Evolutionary conservation across 2,113 vertebrate genomes (phyloP).

Genomic region (Otis tarda): DNA sequence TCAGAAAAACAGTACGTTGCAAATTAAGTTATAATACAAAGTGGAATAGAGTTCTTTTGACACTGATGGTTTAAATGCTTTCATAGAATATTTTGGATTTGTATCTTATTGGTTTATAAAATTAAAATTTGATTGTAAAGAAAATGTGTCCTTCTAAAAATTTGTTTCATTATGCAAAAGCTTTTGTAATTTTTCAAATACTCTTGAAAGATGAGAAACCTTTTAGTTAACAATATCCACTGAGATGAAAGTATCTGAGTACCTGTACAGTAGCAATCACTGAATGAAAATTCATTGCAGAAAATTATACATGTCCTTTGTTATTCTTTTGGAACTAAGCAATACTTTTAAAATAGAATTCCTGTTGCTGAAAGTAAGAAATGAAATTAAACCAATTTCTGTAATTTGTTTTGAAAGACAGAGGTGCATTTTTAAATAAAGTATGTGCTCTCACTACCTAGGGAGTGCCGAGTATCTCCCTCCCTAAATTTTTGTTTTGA

Average conservation of each 20-base stretch:
- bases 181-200: not conserved
- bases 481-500: not conserved
- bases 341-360: not conserved
- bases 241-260: not conserved
- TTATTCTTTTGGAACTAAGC: not conserved
- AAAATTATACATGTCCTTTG: not conserved
- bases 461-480: not conserved
- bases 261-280: not conserved
- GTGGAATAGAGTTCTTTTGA: not conserved
- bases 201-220: not conserved
- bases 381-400: not conserved
- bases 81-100: not conserved
- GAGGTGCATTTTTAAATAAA: not conserved
- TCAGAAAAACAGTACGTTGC: not conserved
- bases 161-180: not conserved
- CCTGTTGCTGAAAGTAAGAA: not conserved
- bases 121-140: not conserved
- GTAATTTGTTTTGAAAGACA: not conserved
- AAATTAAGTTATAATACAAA: not conserved
- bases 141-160: not conserved
- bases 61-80: not conserved
- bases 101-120: not conserved
- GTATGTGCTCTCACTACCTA: accelerated
- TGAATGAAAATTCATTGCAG: not conserved
- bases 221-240: not conserved